phyloP scores from a whole-genome alignment of 2,888 invertebrate species.

The Drosophila rubida region DNA sequence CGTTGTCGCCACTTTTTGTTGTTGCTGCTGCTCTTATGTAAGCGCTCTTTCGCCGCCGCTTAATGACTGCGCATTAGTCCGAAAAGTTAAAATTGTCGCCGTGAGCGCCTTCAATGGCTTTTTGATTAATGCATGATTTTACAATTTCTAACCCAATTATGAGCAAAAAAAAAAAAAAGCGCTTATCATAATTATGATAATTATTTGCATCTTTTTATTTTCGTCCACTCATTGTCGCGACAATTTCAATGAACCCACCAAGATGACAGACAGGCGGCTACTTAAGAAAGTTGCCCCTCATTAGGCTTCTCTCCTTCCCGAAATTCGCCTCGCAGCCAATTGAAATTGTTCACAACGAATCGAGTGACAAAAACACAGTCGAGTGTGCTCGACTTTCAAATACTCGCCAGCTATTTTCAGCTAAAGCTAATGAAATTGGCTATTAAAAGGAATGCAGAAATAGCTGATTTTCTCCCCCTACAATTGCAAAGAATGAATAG shows the following conservation, averaged over 20 bases:
- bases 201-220: conserved; percentile 65
- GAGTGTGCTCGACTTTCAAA: not conserved
- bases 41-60: conserved; percentile 40
- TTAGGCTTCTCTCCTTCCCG: conserved; percentile 39
- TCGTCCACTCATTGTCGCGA: conserved; percentile 56
- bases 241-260: conserved; percentile 65
- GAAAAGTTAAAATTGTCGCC: conserved; percentile 60
- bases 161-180: conserved; percentile 28
- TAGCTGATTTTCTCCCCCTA: not conserved
- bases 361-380: conserved; percentile 30
- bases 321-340: conserved; percentile 19
- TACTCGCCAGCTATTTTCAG: not conserved
- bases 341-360: conserved; percentile 40
- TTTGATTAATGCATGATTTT: conserved; percentile 75
- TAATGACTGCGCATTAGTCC: conserved; percentile 66
- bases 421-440: not conserved
- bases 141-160: conserved; percentile 69
- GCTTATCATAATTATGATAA: conserved; percentile 57
- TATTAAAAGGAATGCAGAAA: not conserved
- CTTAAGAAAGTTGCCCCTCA: conserved; percentile 65
- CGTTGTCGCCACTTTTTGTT: conserved; percentile 26
- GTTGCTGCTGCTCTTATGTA: conserved; percentile 61
- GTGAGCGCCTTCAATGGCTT: conserved; percentile 66
- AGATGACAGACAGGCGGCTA: conserved; percentile 26
- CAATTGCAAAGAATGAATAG: not conserved